Base-by-base conservation (phyloP, 2,888 invertebrate species). In the Leucophenga montana region DNA sequence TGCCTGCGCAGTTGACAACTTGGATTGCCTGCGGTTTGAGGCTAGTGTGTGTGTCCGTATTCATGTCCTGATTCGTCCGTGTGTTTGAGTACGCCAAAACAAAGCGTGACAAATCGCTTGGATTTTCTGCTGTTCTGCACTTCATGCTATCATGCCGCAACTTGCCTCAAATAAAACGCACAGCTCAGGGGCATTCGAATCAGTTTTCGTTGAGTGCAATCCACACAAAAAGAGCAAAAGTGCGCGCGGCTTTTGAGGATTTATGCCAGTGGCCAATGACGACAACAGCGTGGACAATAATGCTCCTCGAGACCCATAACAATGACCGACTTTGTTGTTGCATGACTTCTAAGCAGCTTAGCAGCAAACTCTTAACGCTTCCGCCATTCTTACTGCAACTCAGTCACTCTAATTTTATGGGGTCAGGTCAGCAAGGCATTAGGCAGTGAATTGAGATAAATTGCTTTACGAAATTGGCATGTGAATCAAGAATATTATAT, bases 41-140 rank as follows among this genome's bases (percentile, higher is more conserved):
- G 56, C 56, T 6, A 14, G 31, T 54, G 50, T 54, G 50, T 18
- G 18, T 33, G 53, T 54, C 22, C 3, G 39, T 66, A 33, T 22
- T n/a, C 27, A 14, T 20, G 46, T 18, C 48, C 50, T 39, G 50
- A 50, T 53, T 11, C 13, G 39, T 39, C 14, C 14, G 50, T 9
- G 33, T 2, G 66, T 53, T 18, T 13, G 66, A 54, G 54, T 9
- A 16, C 54, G 53, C 53, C 53, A 56, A 48, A 62, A 68, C 64
- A 68, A 68, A 68, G 68, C 68, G 68, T 68, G 68, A 68, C 68
- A 68, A 68, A 68, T 68, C 68, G 68, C 64, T 22, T 16, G 64
- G 68, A 64, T 68, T 68, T 68, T 68, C 62, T 64, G 64, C 54
- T 64, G 54, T 53, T 50, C 54, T 53, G 44, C 68, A 64, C 54